Base-by-base conservation (phyloP, 1,140 invertebrate genomes). In the Euglossa dilemma region DNA sequence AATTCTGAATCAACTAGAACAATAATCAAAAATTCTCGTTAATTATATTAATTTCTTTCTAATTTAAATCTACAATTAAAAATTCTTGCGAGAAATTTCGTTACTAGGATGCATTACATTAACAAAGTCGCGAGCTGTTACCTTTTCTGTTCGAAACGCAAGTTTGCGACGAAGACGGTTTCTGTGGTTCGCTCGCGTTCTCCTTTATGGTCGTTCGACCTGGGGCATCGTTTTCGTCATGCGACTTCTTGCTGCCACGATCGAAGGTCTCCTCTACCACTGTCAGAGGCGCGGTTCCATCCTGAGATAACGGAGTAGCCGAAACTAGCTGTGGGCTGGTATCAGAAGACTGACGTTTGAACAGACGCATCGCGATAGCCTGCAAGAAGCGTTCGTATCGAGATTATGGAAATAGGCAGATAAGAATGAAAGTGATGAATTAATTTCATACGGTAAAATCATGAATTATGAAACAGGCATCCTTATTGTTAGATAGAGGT, bases 271-370 rank as follows among this genome's bases (percentile, higher is more conserved):
- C 74, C 14, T 80, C 76, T 0, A 76, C 75, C 23, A 63, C 45
- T n/a, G 59, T 73, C 71, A 72, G 59, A 73, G 69, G 80, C 50
- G 87, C 61, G 23, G 77, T 83, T 36, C 86, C 91, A 54, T 95
- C 94, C 71, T 94, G 93, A 56, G 92, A 91, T 76, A 95, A 92
- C 5, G 95, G 92, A 14, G 94, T 92, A 3, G 95, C 93, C 70
- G 95, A 95, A n/a, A 95, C 95, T 43, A 95, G 87, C 87, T 95
- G 94, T 0, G 95, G 95, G 88, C 94, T 94, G 56, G 95, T 94
- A 87, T 95, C 94, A 59, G 92, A 93, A 61, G 92, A 91, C 18
- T 94, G 91, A 82, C 95, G 91, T 91, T 94, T 95, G 86, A 95
- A 95, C 64, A 95, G 90, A 85, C 95, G 92, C 95, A 95, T 95